Evolutionary conservation across 2,888 invertebrate species (phyloP), one percentile per base, ranked within the genome.

Genomic region (Erebia ligea): DNA sequence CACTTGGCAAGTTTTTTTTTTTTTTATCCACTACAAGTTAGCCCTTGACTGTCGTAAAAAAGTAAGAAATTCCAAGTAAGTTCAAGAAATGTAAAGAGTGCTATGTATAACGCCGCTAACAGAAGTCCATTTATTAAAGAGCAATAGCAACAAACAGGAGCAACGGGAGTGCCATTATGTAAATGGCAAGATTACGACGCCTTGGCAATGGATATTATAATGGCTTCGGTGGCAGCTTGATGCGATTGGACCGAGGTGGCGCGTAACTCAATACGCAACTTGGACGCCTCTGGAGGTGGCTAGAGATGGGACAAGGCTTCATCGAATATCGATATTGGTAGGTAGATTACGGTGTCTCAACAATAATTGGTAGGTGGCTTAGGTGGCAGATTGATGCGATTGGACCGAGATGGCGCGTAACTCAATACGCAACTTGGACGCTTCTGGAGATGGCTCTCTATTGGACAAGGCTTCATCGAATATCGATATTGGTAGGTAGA

Each of bases 201-300:
- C 82, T 80, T 83, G 82, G 80, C 81, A 84, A 86, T 80, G 83
- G 85, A 87, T 89, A 87, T 86, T 83, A 86, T 89, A 88, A 87
- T 87, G 85, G 85, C 78, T 78, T 81, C 79, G 72, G 77, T 76
- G 82, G 79, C 77, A 78, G 78, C 76, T 79, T 86, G 86, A 88
- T 86, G 81, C 87, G 87, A 90, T 89, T 87, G 88, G 91, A 84
- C 86, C 81, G 83, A 80, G 78, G 82, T 85, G 84, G 82, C 83
- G 84, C 81, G 91, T 91, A 92, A 91, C 90, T 92, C 87, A 87
- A 92, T 92, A 91, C 90, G 85, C 84, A 88, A 90, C 86, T 91
- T 89, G 88, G 90, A 90, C 89, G 85, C 84, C 87, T 84, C 84
- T 79, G 74, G 84, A 79, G 81, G 25, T 61, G 42, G 8, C 10